These are phyloP conservation scores for Pipra filicauda DNA, from an alignment of 2,113 vertebrate genomes.

Conservation along the genomic window DNA sequence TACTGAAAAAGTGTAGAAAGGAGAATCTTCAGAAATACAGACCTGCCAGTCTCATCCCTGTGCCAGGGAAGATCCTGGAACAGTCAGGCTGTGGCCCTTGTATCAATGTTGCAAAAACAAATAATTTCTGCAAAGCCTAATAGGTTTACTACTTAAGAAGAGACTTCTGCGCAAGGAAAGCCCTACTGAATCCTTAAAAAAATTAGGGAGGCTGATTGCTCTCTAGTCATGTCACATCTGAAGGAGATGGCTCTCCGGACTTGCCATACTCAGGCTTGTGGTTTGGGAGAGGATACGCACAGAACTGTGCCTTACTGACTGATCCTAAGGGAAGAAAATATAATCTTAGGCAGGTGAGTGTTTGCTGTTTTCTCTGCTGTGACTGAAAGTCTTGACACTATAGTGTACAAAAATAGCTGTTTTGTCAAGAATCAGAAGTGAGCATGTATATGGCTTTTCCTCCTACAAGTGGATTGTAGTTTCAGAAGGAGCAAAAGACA, in stretches of 20 bases:
- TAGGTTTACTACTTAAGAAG: background rate
- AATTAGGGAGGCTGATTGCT: background rate
- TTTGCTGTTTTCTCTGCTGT: background rate
- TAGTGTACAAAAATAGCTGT: background rate
- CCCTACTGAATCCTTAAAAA: background rate
- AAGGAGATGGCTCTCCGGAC: background rate
- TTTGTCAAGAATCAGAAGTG: background rate
- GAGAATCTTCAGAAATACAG: background rate
- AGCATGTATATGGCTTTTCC: background rate
- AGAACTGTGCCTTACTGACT: background rate
- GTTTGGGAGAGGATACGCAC: background rate
- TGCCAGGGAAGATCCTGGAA: background rate
- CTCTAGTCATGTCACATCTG: background rate
- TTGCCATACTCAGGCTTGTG: background rate
- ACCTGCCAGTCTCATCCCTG: background rate
- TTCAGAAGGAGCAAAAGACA: background rate
- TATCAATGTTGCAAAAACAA: background rate
- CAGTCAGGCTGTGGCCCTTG: background rate
- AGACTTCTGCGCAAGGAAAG: background rate
- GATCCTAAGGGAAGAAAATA: background rate
- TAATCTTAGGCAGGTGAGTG: background rate
- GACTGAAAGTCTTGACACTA: background rate
- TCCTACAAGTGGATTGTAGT: background rate
- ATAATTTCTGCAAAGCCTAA: background rate
- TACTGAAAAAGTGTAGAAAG: background rate